phyloP scores from a whole-genome alignment of 2,888 invertebrate species.

The Drosophila prolongata region DNA sequence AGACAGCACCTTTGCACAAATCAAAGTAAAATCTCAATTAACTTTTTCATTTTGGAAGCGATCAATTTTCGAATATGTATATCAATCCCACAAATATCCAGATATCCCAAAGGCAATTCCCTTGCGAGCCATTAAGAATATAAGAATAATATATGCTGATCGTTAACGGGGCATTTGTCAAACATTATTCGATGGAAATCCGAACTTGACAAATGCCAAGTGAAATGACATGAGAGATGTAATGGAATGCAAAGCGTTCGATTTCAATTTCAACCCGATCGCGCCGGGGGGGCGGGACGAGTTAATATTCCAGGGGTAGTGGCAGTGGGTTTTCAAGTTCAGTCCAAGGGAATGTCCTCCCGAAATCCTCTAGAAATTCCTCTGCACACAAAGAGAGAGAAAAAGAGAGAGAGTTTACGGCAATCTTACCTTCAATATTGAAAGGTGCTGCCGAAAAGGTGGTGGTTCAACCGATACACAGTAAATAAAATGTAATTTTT shows the following conservation, averaged over 20 bases:
- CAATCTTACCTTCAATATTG: slow-evolving; percentile 30
- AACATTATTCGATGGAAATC: slow-evolving; percentile 30
- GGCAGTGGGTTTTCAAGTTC: slow-evolving; percentile 6
- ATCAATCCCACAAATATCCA: not conserved
- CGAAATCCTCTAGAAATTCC: slow-evolving; percentile 11
- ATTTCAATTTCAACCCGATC: slow-evolving; percentile 30
- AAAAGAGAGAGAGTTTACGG: not conserved
- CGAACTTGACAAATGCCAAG: slow-evolving; percentile 44
- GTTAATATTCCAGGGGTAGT: slow-evolving; percentile 2
- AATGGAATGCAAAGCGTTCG: slow-evolving; percentile 10
- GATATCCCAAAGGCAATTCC: not conserved
- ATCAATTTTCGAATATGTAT: slow-evolving; percentile 15
- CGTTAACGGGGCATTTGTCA: slow-evolving; percentile 42
- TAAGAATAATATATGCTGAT: slow-evolving; percentile 30
- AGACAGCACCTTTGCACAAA: not conserved
- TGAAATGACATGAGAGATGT: slow-evolving; percentile 15
- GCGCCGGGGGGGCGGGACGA: slow-evolving; percentile 23
- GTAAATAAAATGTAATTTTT: not conserved
- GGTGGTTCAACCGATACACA: slow-evolving; percentile 16
- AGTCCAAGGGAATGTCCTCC: slow-evolving; percentile 27
- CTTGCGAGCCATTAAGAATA: slow-evolving; percentile 12
- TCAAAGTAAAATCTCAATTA: not conserved
- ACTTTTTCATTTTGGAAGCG: not conserved
- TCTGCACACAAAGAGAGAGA: not conserved
- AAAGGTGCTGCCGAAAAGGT: slow-evolving; percentile 16